These are phyloP conservation scores for Apamea anceps DNA, from an alignment of 2,888 invertebrate species.

Conservation along the genomic window DNA sequence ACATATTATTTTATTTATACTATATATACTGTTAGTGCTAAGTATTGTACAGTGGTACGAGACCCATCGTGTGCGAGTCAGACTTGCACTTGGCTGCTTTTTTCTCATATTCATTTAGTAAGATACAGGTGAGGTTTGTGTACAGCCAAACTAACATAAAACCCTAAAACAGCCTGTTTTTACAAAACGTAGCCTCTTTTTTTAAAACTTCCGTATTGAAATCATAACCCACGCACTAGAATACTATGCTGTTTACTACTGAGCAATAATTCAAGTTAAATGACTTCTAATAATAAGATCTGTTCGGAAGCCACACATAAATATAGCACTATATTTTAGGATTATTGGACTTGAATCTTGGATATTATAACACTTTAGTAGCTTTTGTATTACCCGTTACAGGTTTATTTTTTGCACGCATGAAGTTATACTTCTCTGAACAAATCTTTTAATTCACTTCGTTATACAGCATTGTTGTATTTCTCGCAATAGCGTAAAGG, in stretches of 20 bases:
- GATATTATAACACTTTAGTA: conserved; percentile 40
- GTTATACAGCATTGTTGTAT: not conserved
- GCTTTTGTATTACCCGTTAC: conserved; percentile 28
- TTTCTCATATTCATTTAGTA: not conserved
- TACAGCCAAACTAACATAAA: not conserved
- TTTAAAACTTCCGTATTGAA: not conserved
- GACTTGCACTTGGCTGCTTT: not conserved
- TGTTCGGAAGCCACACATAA: conserved; percentile 36
- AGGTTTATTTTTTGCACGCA: conserved; percentile 36
- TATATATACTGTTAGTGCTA: not conserved
- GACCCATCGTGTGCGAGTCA: not conserved
- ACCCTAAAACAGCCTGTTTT: not conserved
- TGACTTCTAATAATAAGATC: conserved; percentile 54
- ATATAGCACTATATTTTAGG: conserved; percentile 37
- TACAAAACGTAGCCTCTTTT: not conserved
- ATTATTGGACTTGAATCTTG: conserved; percentile 42
- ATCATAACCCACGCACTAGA: conserved; percentile 6
- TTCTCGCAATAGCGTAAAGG: not conserved
- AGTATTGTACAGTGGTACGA: not conserved
- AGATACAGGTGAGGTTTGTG: not conserved
- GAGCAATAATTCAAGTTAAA: conserved; percentile 49
- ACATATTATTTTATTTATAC: not conserved
- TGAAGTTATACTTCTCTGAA: conserved; percentile 5
- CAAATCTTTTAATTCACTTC: conserved; percentile 1
- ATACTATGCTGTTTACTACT: conserved; percentile 27